Evolutionary conservation across 2,797 vertebrate genomes (phyloP), one percentile per base, ranked within the genome.

Genomic region (Labroides dimidiatus): DNA sequence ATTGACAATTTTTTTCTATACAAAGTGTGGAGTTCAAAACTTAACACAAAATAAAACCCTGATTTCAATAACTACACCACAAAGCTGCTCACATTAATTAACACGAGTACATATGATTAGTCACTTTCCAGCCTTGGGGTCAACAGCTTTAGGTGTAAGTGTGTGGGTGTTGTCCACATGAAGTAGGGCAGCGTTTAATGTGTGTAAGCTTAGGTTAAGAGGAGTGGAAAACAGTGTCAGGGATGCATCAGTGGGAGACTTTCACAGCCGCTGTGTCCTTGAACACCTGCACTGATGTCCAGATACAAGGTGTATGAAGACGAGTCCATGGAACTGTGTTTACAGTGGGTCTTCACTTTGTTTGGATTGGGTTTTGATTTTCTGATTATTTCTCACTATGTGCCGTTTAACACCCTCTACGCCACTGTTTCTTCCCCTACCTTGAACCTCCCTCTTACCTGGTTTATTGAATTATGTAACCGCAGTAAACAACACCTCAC

Each of bases 401-500:
- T 52, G 8, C 14, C 17, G 24, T 42, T 53, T 59, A 47, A 54
- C 9, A 51, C 33, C 30, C 15, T n/a, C 41, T 48, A 6, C 33
- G 30, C 15, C 39, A 47, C 57, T 50, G 33, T 17, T 10, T 41
- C 53, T 67, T 17, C 24, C 11, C 15, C n/a, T 7, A 14, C 42
- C 15, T 6, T 7, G 12, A 62, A n/a, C 53, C 55, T 16, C 10
- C 21, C 62, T 16, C 54, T 67, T 37, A 16, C 64, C 60, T 63
- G 78, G 55, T 81, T n/a, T 64, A 69, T 21, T 43, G 51, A 20
- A 36, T 85, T 88, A 81, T 14, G 5, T 82, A 89, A 89, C 68
- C 4, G 9, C 56, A 53, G 56, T 20, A 12, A 65, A 60, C 50
- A 78, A 39, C 21, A 67, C 20, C 53, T 69, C 49, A 64, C 37